Base-by-base conservation (phyloP, 2,797 vertebrate genomes). In the Scarus forsteni region DNA sequence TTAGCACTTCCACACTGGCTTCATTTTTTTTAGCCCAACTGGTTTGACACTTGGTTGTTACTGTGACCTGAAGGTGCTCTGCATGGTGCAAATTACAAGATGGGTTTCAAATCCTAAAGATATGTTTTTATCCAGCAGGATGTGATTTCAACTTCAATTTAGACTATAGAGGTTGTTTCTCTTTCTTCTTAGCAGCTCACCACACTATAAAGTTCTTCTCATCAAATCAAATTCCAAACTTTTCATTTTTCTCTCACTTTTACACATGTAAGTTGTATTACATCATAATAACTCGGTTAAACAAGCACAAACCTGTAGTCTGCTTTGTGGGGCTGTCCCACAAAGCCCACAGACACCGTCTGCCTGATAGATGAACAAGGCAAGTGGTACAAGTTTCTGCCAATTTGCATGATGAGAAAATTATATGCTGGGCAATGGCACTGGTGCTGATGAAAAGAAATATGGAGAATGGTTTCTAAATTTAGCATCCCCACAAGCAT, bases 351-450 rank as follows among this genome's bases (percentile, higher is more conserved):
- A 75, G 60, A 49, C 75, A 55, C 65, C 38, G 62, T 66, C 69
- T 82, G 86, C 84, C 82, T 86, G 80, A 81, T 59, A 84, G 64
- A 88, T 70, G 69, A 88, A 76, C 84, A 77, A 66, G 45, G 53
- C 77, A 79, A 84, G 81, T 56, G 63, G 63, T 77, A 46, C 94
- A 81, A 88, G 91, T 94, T 94, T 93, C 89, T 94, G 94, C 95
- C 95, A 96, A 79, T 95, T 95, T 94, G 91, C 92, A 93, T 94
- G 94, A 94, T 95, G 93, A 94, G 94, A 94, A 96, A 96, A 95
- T 94, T 91, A 96, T 95, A 94, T 95, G 92, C 91, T 90, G 89
- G 81, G 85, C 89, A 89, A 61, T 70, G 72, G 86, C 80, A 67
- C 75, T 75, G 60, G 66, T 85, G 81, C 80, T 90, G 89, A 93